Percentiles rank a stretch among this genome's conserved stretches.
Evolutionary conservation across 2,797 vertebrate genomes (phyloP).

Genomic region (Microchirus variegatus): DNA sequence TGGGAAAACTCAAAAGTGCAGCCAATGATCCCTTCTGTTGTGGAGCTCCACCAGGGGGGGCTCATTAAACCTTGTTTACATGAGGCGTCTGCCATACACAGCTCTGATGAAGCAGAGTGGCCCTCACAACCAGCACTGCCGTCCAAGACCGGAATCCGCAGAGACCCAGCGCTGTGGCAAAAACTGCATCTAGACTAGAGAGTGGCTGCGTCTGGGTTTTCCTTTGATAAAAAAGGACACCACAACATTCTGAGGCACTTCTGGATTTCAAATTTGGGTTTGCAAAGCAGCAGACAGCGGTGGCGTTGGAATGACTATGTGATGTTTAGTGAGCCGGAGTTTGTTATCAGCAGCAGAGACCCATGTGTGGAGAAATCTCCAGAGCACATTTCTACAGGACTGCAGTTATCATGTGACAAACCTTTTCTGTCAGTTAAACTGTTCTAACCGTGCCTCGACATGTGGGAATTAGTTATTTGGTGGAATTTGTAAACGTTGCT

Average conservation of each 20-base stretch:
- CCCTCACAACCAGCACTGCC: slow-evolving; percentile 45
- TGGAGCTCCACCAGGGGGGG: slow-evolving; percentile 43
- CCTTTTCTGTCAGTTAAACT: slow-evolving; percentile 37
- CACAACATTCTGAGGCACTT: slow-evolving; percentile 35
- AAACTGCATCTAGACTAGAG: slow-evolving; percentile 22
- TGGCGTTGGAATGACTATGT: slow-evolving; percentile 48
- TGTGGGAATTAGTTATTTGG: slow-evolving; percentile 18
- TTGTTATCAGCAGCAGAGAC: slow-evolving; percentile 52
- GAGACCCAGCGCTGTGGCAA: slow-evolving; percentile 38
- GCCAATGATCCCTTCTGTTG: slow-evolving; percentile 33
- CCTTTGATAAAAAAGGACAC: slow-evolving; percentile 64
- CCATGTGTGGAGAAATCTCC: slow-evolving; percentile 19
- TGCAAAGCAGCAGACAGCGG: slow-evolving; percentile 52
- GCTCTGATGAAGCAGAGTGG: slow-evolving; percentile 59
- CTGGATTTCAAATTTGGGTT: slow-evolving; percentile 60
- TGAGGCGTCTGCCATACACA: slow-evolving; percentile 66
- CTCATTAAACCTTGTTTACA: slow-evolving; percentile 77
- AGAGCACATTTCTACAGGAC: slow-evolving; percentile 7
- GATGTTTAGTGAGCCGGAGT: slow-evolving; percentile 44
- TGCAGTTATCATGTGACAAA: slow-evolving; percentile 15
- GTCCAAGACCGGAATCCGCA: slow-evolving; percentile 70
- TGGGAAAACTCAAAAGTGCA: neutral
- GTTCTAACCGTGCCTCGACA: neutral
- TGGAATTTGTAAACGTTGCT: slow-evolving; percentile 29
- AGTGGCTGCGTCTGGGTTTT: slow-evolving; percentile 31